These are phyloP conservation scores for Drosophila orena DNA, from an alignment of 1,140 invertebrate species.

Conservation along the genomic window DNA sequence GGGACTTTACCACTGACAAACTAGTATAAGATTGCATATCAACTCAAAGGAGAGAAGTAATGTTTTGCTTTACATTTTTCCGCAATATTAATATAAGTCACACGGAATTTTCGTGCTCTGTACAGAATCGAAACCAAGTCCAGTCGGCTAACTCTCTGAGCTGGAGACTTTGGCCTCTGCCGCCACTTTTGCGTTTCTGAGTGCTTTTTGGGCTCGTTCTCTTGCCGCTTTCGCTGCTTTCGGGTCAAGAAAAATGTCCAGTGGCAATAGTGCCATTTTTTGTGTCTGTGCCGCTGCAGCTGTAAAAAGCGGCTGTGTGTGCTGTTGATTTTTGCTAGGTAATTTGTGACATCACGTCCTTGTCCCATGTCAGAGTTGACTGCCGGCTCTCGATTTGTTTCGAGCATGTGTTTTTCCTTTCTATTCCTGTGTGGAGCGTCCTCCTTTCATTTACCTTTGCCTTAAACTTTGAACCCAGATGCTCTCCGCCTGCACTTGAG, in stretches of 20 bases:
- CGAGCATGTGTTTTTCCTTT: constrained; percentile 17
- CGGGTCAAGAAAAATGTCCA: constrained; percentile 38
- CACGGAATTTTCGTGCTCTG: constrained; percentile 3
- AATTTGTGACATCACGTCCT: constrained; percentile 63
- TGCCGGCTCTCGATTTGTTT: constrained; percentile 45
- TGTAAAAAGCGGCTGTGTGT: constrained; percentile 27
- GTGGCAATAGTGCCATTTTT: constrained; percentile 37
- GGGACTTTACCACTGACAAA: too few relatives aligned
- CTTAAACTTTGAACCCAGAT: constrained; percentile 36
- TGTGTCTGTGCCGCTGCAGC: constrained; percentile 27
- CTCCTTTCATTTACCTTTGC: constrained; percentile 14
- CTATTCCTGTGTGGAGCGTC: not conserved
- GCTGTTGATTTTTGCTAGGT: constrained; percentile 46
- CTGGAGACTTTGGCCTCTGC: constrained; percentile 18
- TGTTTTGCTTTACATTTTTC: too few relatives aligned
- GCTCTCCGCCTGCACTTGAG: constrained; percentile 12
- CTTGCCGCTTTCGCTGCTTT: constrained; percentile 7
- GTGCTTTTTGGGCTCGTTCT: constrained; percentile 29
- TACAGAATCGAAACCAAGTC: not conserved
- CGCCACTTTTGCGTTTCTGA: constrained; percentile 17
- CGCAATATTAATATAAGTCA: too few relatives aligned
- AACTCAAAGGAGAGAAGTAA: too few relatives aligned
- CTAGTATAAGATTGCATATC: too few relatives aligned
- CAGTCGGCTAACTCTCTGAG: constrained; percentile 8
- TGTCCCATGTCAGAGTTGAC: constrained; percentile 37